Percentiles rank a stretch among this genome's conserved stretches.
Evolutionary conservation across 2,113 vertebrate genomes (phyloP).

Genomic region (Ailuropoda melanoleuca): DNA sequence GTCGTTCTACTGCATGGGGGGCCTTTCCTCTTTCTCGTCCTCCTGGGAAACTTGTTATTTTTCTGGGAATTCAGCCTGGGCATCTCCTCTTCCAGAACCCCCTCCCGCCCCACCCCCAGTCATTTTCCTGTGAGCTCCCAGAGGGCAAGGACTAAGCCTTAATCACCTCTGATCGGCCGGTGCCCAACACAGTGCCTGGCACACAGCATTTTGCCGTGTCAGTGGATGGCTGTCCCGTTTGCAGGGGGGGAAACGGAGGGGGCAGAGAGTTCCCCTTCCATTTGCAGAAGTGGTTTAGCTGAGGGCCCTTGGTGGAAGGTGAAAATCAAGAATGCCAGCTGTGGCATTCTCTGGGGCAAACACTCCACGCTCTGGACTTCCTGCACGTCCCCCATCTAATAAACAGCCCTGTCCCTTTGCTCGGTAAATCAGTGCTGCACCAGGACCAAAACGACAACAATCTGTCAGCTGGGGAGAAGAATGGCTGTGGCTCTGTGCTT

Average conservation of each 20-base stretch:
- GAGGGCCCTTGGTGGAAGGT: not conserved
- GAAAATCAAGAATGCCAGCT: not conserved
- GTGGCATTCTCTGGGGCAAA: not conserved
- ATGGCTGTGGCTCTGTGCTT: not conserved
- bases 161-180: not conserved
- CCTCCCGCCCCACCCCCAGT: not conserved
- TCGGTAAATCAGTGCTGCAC: not conserved
- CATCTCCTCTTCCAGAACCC: not conserved
- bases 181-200: not conserved
- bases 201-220: not conserved
- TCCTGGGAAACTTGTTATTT: not conserved
- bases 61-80: not conserved
- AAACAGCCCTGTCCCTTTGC: not conserved
- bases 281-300: not conserved
- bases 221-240: not conserved
- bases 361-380: not conserved
- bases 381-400: not conserved
- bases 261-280: not conserved
- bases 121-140: not conserved
- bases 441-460: not conserved
- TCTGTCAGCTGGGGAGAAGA: not conserved
- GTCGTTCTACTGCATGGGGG: not conserved
- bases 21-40: not conserved
- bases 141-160: not conserved
- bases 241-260: not conserved